Conservation (phyloP, 1,140 invertebrate species). For the Drosophila kikkawai region DNA sequence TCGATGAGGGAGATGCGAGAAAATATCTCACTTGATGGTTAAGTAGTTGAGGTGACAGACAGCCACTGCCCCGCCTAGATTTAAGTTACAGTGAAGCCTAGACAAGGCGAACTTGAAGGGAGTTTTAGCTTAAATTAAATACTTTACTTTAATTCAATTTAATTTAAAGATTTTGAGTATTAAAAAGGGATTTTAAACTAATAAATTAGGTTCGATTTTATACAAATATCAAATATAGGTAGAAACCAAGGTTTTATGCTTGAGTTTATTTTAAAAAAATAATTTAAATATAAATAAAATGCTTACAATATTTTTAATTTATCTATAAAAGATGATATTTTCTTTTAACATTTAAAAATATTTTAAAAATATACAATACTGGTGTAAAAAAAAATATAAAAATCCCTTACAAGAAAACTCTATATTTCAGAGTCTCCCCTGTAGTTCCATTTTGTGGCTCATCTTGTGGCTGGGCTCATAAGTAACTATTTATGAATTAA, state of each 20-base stretch:
- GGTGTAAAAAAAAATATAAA: not conserved
- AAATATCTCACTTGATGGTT: constrained; percentile 79
- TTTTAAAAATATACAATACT: not conserved
- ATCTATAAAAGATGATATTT: no score
- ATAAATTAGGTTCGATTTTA: no score
- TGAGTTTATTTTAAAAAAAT: not conserved
- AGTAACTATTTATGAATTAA: constrained; percentile 83
- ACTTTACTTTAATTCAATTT: no score
- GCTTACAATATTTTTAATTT: no score
- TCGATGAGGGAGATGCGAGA: constrained; percentile 60
- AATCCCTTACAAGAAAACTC: not conserved
- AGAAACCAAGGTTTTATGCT: not conserved
- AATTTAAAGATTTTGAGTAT: no score
- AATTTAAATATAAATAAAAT: not conserved
- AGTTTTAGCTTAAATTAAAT: no score
- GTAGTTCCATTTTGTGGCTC: constrained; percentile 15
- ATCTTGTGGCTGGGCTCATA: constrained; percentile 52
- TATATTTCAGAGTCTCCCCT: not conserved
- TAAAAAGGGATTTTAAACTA: no score
- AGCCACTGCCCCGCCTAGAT: constrained; percentile 58
- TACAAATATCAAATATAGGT: not conserved
- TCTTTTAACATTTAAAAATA: not conserved
- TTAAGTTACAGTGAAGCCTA: constrained; percentile 6
- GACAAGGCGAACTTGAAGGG: not conserved
- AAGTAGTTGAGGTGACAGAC: constrained; percentile 74